Conservation (phyloP, 2,113 vertebrate species). For the Sterrhoptilus dennistouni region DNA sequence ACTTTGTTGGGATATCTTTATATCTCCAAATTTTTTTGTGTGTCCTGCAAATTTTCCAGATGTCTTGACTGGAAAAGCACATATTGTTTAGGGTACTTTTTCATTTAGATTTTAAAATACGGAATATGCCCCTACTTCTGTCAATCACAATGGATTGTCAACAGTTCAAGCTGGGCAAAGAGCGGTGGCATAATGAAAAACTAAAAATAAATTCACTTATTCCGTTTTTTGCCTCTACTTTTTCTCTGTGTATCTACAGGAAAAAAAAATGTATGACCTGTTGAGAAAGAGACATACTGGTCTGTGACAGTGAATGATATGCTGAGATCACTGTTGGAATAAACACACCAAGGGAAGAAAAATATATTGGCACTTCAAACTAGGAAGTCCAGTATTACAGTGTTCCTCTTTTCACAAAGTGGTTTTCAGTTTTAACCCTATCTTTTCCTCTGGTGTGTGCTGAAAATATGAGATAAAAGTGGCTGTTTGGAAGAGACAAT, state of each 20-base stretch:
- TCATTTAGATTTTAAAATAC: neutral
- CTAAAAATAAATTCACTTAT: neutral
- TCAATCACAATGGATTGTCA: neutral
- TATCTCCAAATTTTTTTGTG: neutral
- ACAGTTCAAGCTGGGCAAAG: neutral
- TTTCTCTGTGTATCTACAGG: neutral
- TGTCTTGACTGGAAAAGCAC: neutral
- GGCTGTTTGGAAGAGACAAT: neutral
- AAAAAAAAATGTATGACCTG: fast-evolving
- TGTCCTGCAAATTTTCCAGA: neutral
- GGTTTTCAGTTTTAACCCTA: neutral
- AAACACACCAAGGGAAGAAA: neutral
- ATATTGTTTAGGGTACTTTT: neutral
- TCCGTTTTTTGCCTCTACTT: neutral
- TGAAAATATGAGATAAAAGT: neutral
- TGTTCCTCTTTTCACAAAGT: neutral
- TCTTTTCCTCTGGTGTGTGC: neutral
- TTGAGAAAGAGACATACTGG: neutral
- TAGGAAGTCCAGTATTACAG: neutral
- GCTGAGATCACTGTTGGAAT: neutral
- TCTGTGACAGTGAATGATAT: neutral
- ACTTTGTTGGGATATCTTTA: neutral
- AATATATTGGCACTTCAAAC: neutral
- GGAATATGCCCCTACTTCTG: neutral
- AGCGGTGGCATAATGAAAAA: neutral